Percentiles rank a stretch among this genome's conserved stretches.
These are phyloP conservation scores for Felis chaus DNA, from an alignment of 2,113 vertebrate genomes.

Conservation along the genomic window DNA sequence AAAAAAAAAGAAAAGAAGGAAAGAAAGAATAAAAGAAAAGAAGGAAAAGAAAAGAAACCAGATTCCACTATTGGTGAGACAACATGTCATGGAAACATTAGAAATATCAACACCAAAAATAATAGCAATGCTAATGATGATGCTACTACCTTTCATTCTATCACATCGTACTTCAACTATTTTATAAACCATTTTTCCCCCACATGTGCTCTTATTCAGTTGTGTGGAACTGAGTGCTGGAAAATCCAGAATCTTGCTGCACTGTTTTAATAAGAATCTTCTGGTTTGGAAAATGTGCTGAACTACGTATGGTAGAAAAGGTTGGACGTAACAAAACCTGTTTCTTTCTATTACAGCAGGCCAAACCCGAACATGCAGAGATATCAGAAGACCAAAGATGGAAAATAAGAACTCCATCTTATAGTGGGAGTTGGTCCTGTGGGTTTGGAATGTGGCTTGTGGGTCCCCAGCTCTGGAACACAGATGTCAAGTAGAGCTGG, in stretches of 20 bases:
- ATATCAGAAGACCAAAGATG: neutral
- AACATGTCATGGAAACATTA: neutral
- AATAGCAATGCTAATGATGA: neutral
- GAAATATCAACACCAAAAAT: slow-evolving; percentile 24
- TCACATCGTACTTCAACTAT: neutral
- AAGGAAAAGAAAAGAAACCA: neutral
- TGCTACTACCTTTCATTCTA: neutral
- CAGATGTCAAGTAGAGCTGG: slow-evolving; percentile 55
- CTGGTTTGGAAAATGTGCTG: slow-evolving; percentile 54
- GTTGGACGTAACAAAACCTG: neutral
- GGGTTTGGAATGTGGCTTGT: slow-evolving; percentile 14
- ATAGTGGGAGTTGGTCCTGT: neutral
- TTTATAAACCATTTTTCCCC: neutral
- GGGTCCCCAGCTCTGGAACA: slow-evolving; percentile 39
- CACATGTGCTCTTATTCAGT: slow-evolving; percentile 29
- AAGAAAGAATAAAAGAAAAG: neutral
- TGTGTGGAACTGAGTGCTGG: slow-evolving; percentile 30
- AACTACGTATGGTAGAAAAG: slow-evolving; percentile 3
- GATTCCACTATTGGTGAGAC: neutral
- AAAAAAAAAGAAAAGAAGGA: neutral
- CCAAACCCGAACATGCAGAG: neutral
- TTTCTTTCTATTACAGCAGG: slow-evolving; percentile 8
- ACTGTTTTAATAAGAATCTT: slow-evolving; percentile 41
- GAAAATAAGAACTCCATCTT: slow-evolving; percentile 1
- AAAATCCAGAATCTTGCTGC: slow-evolving; percentile 36